A percentile compares a stretch with the other conserved stretches of the same genome.
Conservation (phyloP, 2,888 invertebrate genomes). For the Caradrina clavipalpis region DNA sequence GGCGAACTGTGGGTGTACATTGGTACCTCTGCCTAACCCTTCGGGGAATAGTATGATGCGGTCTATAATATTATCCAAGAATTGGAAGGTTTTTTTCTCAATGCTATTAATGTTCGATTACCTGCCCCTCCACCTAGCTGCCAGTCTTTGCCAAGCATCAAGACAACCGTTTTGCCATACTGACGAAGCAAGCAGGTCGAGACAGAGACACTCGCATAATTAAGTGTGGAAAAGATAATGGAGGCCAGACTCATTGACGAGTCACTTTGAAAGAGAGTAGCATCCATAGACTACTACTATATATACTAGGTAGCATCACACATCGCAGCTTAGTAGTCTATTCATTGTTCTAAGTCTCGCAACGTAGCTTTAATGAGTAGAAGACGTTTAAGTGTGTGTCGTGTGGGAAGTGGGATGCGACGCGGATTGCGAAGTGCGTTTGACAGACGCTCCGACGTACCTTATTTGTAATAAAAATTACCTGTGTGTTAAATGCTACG, state of each 20-base stretch:
- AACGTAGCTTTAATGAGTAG: conserved; percentile 51
- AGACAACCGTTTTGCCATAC: background rate
- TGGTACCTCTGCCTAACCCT: no score
- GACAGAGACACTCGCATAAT: background rate
- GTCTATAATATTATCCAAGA: no score
- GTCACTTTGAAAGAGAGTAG: conserved; percentile 44
- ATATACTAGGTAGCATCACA: conserved; percentile 13
- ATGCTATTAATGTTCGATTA: no score
- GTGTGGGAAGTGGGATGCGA: conserved; percentile 60
- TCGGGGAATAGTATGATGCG: no score
- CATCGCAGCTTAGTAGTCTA: conserved; percentile 31
- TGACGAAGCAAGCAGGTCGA: background rate
- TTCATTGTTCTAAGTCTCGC: conserved; percentile 54
- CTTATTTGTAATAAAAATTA: conserved; percentile 52
- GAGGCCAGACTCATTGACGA: conserved; percentile 30
- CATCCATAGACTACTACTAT: no score
- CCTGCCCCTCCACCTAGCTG: background rate
- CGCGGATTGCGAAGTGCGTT: conserved; percentile 45
- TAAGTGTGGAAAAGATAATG: conserved; percentile 11
- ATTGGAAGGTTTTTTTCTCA: no score
- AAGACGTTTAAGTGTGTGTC: conserved; percentile 46
- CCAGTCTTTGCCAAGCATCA: background rate
- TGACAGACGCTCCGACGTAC: conserved; percentile 18
- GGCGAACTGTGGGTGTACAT: no score
- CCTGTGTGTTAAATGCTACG: conserved; percentile 21